Base-by-base conservation (phyloP, 2,888 invertebrate species). In the Rhagonycha lutea region DNA sequence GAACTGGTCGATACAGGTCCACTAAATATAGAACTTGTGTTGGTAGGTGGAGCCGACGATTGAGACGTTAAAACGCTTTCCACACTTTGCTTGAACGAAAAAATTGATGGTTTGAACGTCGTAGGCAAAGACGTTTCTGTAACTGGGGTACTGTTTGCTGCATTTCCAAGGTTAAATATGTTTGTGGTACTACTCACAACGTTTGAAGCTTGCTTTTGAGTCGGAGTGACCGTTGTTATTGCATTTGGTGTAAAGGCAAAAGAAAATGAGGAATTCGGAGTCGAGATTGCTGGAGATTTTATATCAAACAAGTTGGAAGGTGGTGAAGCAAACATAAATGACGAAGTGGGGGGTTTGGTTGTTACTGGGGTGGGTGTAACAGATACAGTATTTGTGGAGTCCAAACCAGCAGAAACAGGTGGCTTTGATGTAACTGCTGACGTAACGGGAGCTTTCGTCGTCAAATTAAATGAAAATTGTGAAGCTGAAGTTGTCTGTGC, bases 401-500 rank as follows among this genome's bases (percentile, higher is more conserved):
- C 26, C 3, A 3, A 14, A 3, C 11, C 69, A 69, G 60, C 14
- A 12, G 60, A 18, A 18, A 18, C 23, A 23, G 61, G n/a, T 60
- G 68, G 47, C 72, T 82, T 75, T 11, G 62, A 14, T 28, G 69
- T 14, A 11, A 11, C 28, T 18, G 24, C 14, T 9, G 62, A 63
- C 3, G 32, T 26, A 24, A 29, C 23, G 8, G 72, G 9, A n/a
- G 69, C 69, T 23, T 76, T 76, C 12, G 63, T 61, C n/a, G 47
- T 70, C 12, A 71, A 73, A 14, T 23, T 72, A 63, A 72, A 74
- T 4, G 72, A 18, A 61, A 70, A 61, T 29, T 76, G 77, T 47
- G 47, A 47, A n/a, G 47, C 7, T 47, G 47, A n/a, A 3, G 76
- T 75, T 61, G 79, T 79, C 24, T 78, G 77, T 7, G 76, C 74